Conservation (phyloP, 2,113 vertebrate genomes). For the Scartelaos histophorus region DNA sequence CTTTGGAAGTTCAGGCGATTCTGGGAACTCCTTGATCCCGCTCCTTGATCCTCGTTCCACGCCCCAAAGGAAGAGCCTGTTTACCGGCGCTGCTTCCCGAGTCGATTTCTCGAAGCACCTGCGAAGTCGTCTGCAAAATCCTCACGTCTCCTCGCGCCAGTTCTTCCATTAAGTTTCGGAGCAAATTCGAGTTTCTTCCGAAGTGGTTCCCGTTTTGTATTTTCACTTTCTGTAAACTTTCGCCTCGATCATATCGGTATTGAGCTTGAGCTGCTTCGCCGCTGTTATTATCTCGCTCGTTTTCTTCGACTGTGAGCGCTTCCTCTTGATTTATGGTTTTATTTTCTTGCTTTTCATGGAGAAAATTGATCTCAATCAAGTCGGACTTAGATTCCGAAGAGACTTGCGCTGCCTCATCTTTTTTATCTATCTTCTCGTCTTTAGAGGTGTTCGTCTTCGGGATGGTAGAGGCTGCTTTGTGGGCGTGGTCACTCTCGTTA, state of each 20-base stretch:
- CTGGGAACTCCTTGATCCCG: conserved; percentile 11
- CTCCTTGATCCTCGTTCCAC: conserved; percentile 50
- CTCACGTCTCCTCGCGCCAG: conserved; percentile 76
- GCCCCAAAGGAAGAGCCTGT: conserved; percentile 45
- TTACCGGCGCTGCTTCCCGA: conserved; percentile 71
- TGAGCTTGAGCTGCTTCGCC: not conserved
- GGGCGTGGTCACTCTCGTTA: too few relatives aligned
- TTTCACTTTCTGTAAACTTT: conserved; percentile 44
- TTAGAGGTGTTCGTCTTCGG: too few relatives aligned
- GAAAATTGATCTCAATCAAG: conserved; percentile 69
- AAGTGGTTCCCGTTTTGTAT: conserved; percentile 55
- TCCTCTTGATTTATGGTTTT: conserved; percentile 34
- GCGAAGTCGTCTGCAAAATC: conserved; percentile 75
- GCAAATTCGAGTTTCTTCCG: conserved; percentile 62
- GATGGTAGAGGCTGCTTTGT: too few relatives aligned
- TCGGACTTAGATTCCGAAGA: conserved; percentile 88
- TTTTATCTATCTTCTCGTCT: conserved; percentile 36
- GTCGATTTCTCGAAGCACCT: conserved; percentile 80
- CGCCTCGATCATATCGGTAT: conserved; percentile 9
- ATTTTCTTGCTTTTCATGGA: conserved; percentile 27
- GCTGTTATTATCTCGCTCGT: conserved; percentile 67
- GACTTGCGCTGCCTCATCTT: conserved; percentile 73
- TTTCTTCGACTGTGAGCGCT: conserved; percentile 43
- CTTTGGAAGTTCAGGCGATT: conserved; percentile 14
- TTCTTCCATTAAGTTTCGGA: conserved; percentile 79